Conservation (phyloP, 2,797 vertebrate genomes). For the Ptychobarbus kaznakovi region DNA sequence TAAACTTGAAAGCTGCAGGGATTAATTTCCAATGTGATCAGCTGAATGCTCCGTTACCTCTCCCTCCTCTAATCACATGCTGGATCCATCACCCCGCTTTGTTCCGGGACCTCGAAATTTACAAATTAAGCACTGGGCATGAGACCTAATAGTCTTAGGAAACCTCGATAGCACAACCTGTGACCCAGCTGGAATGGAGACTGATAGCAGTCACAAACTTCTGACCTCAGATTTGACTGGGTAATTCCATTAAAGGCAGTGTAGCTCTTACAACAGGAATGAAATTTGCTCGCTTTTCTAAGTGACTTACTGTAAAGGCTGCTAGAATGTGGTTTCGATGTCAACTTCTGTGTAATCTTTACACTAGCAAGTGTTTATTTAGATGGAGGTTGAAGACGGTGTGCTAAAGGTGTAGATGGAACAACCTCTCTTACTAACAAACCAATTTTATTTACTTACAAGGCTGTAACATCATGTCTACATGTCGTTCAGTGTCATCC, state of each 20-base stretch:
- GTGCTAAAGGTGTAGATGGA: background rate
- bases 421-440: constrained; percentile 6
- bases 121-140: background rate
- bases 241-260: constrained; percentile 3
- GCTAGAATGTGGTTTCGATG: background rate
- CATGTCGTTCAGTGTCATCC: constrained; percentile 83
- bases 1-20: too few species aligned
- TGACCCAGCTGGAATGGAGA: constrained; percentile 7
- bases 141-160: constrained; percentile 19
- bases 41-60: too few species aligned
- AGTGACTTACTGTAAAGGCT: background rate
- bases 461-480: constrained; percentile 10
- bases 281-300: background rate
- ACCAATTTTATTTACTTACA: background rate
- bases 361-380: background rate
- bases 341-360: background rate
- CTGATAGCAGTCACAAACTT: constrained; percentile 13
- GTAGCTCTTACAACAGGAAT: background rate
- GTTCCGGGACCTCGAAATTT: too few species aligned
- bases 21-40: too few species aligned
- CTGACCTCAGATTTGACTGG: constrained; percentile 6
- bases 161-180: constrained; percentile 3
- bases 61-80: too few species aligned
- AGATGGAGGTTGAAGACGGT: background rate
- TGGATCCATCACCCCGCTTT: too few species aligned